Base-by-base conservation (phyloP, 2,888 invertebrate genomes). In the Dromius quadrimaculatus region DNA sequence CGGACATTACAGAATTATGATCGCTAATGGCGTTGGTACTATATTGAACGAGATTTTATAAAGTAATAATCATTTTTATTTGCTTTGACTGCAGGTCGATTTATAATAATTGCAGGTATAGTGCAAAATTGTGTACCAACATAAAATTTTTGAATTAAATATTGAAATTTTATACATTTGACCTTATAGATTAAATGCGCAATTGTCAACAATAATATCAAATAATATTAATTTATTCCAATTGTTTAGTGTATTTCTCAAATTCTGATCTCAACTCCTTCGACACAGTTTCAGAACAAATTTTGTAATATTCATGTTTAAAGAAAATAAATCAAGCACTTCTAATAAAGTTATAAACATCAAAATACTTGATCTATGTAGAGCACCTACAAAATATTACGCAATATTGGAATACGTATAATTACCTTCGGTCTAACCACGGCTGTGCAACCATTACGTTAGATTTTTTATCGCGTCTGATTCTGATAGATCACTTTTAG, bases 401-500 rank as follows among this genome's bases (percentile, higher is more conserved):
- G 50, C 28, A 54, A 54, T 28, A 54, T 54, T 54, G 28, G 50
- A 54, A 54, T 54, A 54, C 23, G 50, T 54, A 54, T 54, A 54
- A 54, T 54, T 54, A 54, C 50, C 15, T 28, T 54, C 28, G 23
- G 15, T 13, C 41, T 28, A 6, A 20, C 20, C n/a, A 8, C 15
- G 5, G 17, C 22, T 19, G 17, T 11, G 11, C 17, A 59, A 41
- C 61, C 41, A 61, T 61, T 61, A 20, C 36, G 61, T 22, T 20
- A 22, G 20, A 38, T 38, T 61, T 61, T 61, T 61, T 61, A 61
- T 61, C 61, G 61, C 41, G 61, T 61, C 61, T 41, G 61, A 61
- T 61, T 61, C 61, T 61, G 61, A 61, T 61, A 61, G 61, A 61
- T 61, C 61, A 61, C 61, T 59, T 50, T 50, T 59, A 41, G 23